Evolutionary conservation across 2,797 vertebrate genomes (phyloP), one percentile per base, ranked within the genome.

Genomic region (Phylloscopus collybita): DNA sequence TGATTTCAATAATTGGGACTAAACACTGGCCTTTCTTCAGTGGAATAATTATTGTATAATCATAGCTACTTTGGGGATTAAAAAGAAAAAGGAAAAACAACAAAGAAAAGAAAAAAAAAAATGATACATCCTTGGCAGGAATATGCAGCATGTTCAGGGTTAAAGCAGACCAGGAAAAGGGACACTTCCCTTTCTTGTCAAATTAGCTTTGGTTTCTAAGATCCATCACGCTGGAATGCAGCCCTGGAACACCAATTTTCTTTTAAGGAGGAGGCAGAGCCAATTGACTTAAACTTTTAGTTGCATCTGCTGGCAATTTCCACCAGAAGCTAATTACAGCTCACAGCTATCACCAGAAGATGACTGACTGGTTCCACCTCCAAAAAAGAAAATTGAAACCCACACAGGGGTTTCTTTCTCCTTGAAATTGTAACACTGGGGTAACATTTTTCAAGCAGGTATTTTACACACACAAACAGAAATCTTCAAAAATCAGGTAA

Each of bases 281-380:
- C 86, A 89, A 93, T 94, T 95, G 95, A 96, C 94, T 94, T 94
- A 93, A 95, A 95, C 91, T 87, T 93, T 71, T 60, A 78, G 91
- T 94, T 80, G 75, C 13, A 20, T 95, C 81, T 92, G 88, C 91
- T 96, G 74, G 79, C 88, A 85, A 47, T 96, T 96, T 97, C 81
- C 53, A 93, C 70, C 69, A 94, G 82, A 57, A 94, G 69, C 81
- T 95, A 93, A 96, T 97, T 96, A 95, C 88, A 94, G 71, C 87
- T 80, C 78, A 60, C 56, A 91, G 84, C 72, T 91, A 64, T 45
- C 16, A 10, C 82, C 65, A 88, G 81, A 86, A 78, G 72, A 72
- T 88, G 71, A 89, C 69, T 53, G 49, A 89, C 56, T 65, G 45
- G 61, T 90, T 79, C 49, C 65, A 80, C 38, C 34, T 88, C 74